phyloP scores from a whole-genome alignment of 1,140 invertebrate species.

The Agrypnia vestita region DNA sequence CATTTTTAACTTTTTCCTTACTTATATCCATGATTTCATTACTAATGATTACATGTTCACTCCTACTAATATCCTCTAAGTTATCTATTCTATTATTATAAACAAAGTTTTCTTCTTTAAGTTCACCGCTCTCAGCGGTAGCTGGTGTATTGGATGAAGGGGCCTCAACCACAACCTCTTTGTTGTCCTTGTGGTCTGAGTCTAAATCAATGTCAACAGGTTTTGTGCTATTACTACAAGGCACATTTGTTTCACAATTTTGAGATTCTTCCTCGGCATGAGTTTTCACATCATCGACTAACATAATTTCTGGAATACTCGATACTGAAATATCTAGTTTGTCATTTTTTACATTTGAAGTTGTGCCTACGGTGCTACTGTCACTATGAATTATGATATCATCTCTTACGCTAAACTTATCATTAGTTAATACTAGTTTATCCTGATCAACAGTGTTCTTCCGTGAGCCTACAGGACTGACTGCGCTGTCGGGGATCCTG shows the following conservation, averaged over 20 bases:
- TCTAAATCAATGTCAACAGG: conserved; percentile 22
- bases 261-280: conserved; percentile 45
- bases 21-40: neutral
- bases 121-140: conserved; percentile 58
- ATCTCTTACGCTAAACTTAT: conserved; percentile 37
- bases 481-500: conserved; percentile 1
- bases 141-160: conserved; percentile 23
- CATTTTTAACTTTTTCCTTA: conserved; percentile 12
- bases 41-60: neutral
- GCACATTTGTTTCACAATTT: conserved; percentile 51
- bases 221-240: conserved; percentile 50
- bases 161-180: conserved; percentile 27
- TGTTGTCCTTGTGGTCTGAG: conserved; percentile 40
- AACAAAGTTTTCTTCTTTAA: conserved; percentile 46
- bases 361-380: neutral
- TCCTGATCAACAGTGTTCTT: conserved; percentile 45
- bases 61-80: neutral
- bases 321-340: neutral
- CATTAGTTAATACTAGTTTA: conserved; percentile 48
- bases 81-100: neutral
- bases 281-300: conserved; percentile 1
- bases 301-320: conserved; percentile 11
- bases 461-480: conserved; percentile 30
- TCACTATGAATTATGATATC: conserved; percentile 12
- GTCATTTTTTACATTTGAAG: neutral